Percentiles rank a stretch among this genome's conserved stretches.
These are phyloP conservation scores for Papilio dardanus DNA, from an alignment of 1,140 invertebrate genomes.

Conservation along the genomic window DNA sequence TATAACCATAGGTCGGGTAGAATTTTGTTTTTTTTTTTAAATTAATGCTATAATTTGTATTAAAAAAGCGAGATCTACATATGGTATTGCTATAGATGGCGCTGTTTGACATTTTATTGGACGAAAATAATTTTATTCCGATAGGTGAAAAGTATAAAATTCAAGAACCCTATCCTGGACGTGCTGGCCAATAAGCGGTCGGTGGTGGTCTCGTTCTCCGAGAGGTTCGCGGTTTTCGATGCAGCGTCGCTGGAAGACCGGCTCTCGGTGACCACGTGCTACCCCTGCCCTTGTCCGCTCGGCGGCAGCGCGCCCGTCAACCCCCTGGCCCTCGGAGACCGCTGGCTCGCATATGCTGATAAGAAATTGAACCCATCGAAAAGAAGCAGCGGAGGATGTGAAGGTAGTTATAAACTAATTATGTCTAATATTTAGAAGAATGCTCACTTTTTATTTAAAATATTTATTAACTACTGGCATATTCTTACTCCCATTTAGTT, in stretches of 20 bases:
- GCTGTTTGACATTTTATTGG: not conserved
- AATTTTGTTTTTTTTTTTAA: too few relatives aligned
- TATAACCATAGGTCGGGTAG: not conserved
- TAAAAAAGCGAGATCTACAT: not conserved
- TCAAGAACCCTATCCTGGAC: conserved; percentile 94
- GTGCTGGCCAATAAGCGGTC: conserved; percentile 92
- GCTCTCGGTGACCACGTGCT: conserved; percentile 94
- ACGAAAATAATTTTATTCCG: conserved; percentile 12
- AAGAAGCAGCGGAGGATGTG: conserved; percentile 93
- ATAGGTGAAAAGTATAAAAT: conserved; percentile 93
- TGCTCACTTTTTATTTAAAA: too few relatives aligned
- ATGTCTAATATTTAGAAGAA: too few relatives aligned
- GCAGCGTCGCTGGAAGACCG: conserved; percentile 93
- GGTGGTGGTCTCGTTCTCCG: conserved; percentile 93
- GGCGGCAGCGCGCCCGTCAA: conserved; percentile 89
- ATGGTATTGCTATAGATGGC: not conserved
- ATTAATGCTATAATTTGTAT: too few relatives aligned
- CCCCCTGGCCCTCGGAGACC: conserved; percentile 93
- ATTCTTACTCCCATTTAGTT: too few relatives aligned
- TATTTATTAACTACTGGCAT: too few relatives aligned
- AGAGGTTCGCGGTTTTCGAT: conserved; percentile 96
- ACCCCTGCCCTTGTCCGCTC: conserved; percentile 87
- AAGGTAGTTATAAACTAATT: conserved; percentile 74
- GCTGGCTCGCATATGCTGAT: conserved; percentile 93
- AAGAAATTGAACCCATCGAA: conserved; percentile 91